Evolutionary conservation across 2,888 invertebrate species (phyloP), one percentile per base, ranked within the genome.

Genomic region (Timema cristinae): DNA sequence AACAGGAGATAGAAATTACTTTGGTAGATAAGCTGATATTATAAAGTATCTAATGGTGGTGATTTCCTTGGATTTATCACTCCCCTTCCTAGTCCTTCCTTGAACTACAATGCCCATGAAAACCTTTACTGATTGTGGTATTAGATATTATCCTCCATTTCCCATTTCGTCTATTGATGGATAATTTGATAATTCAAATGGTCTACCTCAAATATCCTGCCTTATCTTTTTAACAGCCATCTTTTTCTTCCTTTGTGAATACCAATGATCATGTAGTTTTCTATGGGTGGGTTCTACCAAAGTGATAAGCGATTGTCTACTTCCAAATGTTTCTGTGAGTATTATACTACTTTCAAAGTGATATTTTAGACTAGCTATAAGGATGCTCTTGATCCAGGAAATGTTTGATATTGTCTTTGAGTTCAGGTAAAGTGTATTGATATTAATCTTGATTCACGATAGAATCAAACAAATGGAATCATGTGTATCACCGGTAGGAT

Each of bases 271-370:
- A 7, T 56, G n/a, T n/a, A n/a, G n/a, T n/a, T n/a, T n/a, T n/a
- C n/a, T 56, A 16, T 56, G 7, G n/a, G 56, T 16, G 16, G 56
- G n/a, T 2, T 56, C 11, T 56, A 16, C 16, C 15, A 56, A 56
- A 56, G 56, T 56, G n/a, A 56, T 56, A 56, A 56, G 7, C 56
- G 16, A 6, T 11, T 1, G 56, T 56, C 56, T 7, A 56, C 56
- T 56, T 56, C 56, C 56, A 56, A 9, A 56, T 56, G 56, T 16
- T 56, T 56, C 56, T 15, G 56, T 56, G 56, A 56, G 7, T 56
- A 56, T 56, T 56, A 56, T 56, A 9, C 5, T 2, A 56, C 6
- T 16, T 56, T 13, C 56, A 13, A 56, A 56, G 56, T 56, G 1
- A 15, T 56, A n/a, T 56, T 56, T 13, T 13, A 56, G 16, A 56